A percentile compares a stretch with the other conserved stretches of the same genome.
Conservation (phyloP, 2,888 invertebrate species). For the Ditylenchus weischeri region DNA sequence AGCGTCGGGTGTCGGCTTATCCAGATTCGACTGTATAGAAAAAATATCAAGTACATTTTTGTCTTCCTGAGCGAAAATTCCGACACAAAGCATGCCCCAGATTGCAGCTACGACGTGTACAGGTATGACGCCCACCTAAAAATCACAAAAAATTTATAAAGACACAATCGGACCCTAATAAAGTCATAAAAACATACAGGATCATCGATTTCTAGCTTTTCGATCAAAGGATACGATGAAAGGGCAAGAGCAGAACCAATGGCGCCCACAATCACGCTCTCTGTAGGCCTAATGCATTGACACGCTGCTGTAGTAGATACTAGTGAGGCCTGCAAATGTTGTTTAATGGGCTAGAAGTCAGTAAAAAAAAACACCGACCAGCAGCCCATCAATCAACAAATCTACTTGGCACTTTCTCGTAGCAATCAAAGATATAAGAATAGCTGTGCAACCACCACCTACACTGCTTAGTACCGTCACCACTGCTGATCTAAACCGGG, state of each 20-base stretch:
- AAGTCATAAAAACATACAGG: constrained; percentile 25
- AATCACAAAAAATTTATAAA: background rate
- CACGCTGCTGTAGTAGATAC: constrained; percentile 51
- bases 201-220: constrained; percentile 50
- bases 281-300: constrained; percentile 49
- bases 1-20: too few relatives aligned
- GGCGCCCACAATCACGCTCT: constrained; percentile 47
- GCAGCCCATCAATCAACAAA: constrained; percentile 52
- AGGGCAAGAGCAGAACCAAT: constrained; percentile 49
- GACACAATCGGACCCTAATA: background rate
- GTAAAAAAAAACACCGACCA: constrained; percentile 10
- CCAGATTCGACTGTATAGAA: too few relatives aligned
- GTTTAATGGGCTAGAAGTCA: too few relatives aligned
- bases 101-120: constrained; percentile 52
- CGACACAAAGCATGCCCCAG: constrained; percentile 53
- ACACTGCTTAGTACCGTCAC: constrained; percentile 48
- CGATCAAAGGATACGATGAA: constrained; percentile 45
- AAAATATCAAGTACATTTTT: background rate
- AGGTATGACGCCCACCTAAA: constrained; percentile 47
- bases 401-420: constrained; percentile 49
- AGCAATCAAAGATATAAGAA: constrained; percentile 44
- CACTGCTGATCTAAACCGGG: constrained; percentile 42
- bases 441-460: constrained; percentile 54
- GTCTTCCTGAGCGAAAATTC: constrained; percentile 45
- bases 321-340: constrained; percentile 36